Percentiles rank a stretch among this genome's conserved stretches.
These are phyloP conservation scores for Orchesella flavescens DNA, from an alignment of 2,888 invertebrate species.

Conservation along the genomic window DNA sequence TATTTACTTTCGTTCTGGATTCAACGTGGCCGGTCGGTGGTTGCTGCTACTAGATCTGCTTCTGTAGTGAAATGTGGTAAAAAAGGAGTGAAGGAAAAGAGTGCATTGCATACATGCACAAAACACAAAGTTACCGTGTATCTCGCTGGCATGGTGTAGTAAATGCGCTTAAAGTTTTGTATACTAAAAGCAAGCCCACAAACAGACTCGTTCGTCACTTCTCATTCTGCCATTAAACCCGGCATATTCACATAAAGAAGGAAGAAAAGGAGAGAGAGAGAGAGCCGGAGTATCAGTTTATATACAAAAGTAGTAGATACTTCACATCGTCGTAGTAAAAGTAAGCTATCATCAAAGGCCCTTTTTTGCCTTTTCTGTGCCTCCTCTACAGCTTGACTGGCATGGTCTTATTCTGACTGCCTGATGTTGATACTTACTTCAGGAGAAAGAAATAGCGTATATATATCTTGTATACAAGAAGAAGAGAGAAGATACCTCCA, in stretches of 20 bases:
- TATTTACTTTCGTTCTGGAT: conserved; percentile 10
- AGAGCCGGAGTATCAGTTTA: neutral
- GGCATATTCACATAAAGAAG: neutral
- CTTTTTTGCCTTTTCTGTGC: conserved; percentile 9
- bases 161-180: neutral
- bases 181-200: conserved; percentile 19
- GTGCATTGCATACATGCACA: conserved; percentile 13
- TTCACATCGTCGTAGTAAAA: neutral
- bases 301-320: neutral
- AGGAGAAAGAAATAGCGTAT: neutral
- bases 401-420: neutral
- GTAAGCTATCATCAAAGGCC: conserved; percentile 7
- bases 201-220: conserved; percentile 16
- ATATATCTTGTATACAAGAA: neutral
- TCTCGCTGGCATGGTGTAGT: neutral
- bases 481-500: neutral
- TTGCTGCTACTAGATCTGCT: conserved; percentile 27
- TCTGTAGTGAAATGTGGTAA: conserved; percentile 19
- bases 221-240: conserved; percentile 10
- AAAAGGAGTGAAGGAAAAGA: conserved; percentile 27
- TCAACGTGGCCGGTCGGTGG: conserved; percentile 22
- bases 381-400: neutral
- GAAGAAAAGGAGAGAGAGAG: neutral
- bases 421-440: neutral
- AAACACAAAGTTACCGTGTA: neutral